A percentile compares a stretch with the other conserved stretches of the same genome.
Evolutionary conservation across 2,888 invertebrate genomes (phyloP).

Genomic region (Tolmerus cingulatus): DNA sequence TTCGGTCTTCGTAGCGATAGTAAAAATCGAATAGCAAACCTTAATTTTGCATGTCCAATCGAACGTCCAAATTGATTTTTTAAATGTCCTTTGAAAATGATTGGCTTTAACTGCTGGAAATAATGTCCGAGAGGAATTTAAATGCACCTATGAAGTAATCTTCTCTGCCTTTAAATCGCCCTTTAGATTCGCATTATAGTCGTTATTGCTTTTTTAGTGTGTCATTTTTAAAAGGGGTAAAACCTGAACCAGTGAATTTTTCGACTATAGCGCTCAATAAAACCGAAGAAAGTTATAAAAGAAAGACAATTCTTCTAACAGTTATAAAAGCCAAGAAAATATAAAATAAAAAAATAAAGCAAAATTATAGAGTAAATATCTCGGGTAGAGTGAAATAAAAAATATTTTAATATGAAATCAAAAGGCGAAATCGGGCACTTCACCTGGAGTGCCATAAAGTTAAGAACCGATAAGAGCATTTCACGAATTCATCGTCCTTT

Average conservation of each 20-base stretch:
- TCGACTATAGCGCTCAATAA: not conserved
- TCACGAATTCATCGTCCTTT: conserved; percentile 32
- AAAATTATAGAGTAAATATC: not conserved
- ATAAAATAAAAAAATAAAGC: not conserved
- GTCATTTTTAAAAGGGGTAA: not conserved
- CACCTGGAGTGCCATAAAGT: conserved; percentile 32
- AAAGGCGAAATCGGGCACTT: conserved; percentile 33
- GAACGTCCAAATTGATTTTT: not conserved
- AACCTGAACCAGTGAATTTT: not conserved
- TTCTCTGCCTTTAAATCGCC: not conserved
- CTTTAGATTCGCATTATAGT: not conserved
- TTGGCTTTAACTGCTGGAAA: not conserved
- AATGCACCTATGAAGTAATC: not conserved
- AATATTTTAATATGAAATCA: conserved; percentile 36
- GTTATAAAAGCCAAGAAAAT: not conserved
- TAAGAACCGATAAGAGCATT: conserved; percentile 36
- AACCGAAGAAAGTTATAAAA: not conserved
- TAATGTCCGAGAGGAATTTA: not conserved
- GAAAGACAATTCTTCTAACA: not conserved
- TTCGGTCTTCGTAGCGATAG: not conserved
- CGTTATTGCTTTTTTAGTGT: not conserved
- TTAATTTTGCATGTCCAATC: not conserved
- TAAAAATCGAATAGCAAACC: not conserved
- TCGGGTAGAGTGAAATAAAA: conserved; percentile 2
- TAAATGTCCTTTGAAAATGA: not conserved